A percentile compares a stretch with the other conserved stretches of the same genome.
Evolutionary conservation across 1,140 invertebrate genomes (phyloP).

Genomic region (Venturia canescens): DNA sequence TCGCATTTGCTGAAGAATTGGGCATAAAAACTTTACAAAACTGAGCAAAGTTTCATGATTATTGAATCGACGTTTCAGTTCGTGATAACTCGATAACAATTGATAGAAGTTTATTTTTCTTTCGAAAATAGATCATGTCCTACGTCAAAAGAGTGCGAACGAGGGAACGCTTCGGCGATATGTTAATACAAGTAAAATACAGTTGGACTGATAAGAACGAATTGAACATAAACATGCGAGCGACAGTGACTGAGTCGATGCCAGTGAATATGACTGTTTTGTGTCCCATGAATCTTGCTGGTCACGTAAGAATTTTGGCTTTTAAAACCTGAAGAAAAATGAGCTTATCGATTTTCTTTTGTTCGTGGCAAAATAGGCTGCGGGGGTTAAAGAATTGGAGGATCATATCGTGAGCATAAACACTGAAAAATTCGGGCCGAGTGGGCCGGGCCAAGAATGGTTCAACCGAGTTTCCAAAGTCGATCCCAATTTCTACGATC

Average conservation of each 20-base stretch:
- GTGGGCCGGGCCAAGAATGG: conserved; percentile 65
- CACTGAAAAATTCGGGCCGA: conserved; percentile 76
- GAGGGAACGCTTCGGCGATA: conserved; percentile 80
- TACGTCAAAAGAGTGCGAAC: conserved; percentile 78
- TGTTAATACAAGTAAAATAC: conserved; percentile 78
- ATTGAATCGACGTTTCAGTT: too few relatives aligned
- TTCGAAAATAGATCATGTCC: conserved; percentile 69
- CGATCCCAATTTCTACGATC: conserved; percentile 82
- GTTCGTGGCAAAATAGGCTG: conserved; percentile 54
- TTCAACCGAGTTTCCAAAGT: conserved; percentile 79
- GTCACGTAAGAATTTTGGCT: conserved; percentile 74
- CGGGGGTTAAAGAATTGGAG: conserved; percentile 71
- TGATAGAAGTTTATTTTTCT: conserved; percentile 49
- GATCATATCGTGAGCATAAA: conserved; percentile 79
- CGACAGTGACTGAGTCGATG: conserved; percentile 78
- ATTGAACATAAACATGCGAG: conserved; percentile 80
- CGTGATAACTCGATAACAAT: too few relatives aligned
- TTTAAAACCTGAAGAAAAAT: neutral
- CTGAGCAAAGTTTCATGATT: too few relatives aligned
- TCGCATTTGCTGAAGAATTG: too few relatives aligned
- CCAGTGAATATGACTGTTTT: conserved; percentile 83
- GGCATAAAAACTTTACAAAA: too few relatives aligned
- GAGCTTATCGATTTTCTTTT: neutral
- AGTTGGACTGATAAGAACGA: conserved; percentile 79
- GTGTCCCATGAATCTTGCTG: conserved; percentile 84